Base-by-base conservation (phyloP, 1,140 invertebrate species). In the Teleogryllus occipitalis region DNA sequence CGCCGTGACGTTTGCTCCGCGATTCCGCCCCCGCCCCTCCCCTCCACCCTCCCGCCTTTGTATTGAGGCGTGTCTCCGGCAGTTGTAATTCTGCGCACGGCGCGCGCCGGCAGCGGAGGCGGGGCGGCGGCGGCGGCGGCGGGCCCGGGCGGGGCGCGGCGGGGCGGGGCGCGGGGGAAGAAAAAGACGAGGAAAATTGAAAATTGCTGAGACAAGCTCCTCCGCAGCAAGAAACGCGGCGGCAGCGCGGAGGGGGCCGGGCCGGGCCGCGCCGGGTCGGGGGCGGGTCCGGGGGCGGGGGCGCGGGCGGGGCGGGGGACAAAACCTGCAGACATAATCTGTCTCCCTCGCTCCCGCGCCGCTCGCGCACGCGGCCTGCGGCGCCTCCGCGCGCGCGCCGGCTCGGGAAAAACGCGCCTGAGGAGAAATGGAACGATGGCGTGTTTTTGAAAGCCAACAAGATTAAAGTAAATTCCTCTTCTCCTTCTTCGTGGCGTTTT, bases 31-130 rank as follows among this genome's bases (percentile, higher is more conserved):
- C 74, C 74, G 65, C 78, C n/a, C 18, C 22, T 6, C 2, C 46
- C 14, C 65, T 75, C 47, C 74, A 18, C 27, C 10, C 77, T 72
- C 73, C 73, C 46, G 22, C 78, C 47, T 74, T 75, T 77, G 77
- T 79, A 81, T 76, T 77, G 78, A 79, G 77, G 47, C 22, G 54
- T 21, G 80, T 73, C 74, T 81, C 80, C 47, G 74, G 80, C 79
- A 77, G 79, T 81, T 81, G 79, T 81, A 81, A 81, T 81, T 79
- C 80, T 81, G 77, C 80, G 77, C 78, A 79, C 80, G 80, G 27
- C 27, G 27, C 27, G 27, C 27, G 80, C 74, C 80, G 78, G 48
- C 74, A 21, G 21, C 46, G n/a, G 27, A 6, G 73, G 72, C 65
- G 78, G 65, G 15, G 8, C 2, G 65, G 21, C 18, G 39, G 76